Conservation (phyloP, 2,888 invertebrate species). For the Polia nebulosa region DNA sequence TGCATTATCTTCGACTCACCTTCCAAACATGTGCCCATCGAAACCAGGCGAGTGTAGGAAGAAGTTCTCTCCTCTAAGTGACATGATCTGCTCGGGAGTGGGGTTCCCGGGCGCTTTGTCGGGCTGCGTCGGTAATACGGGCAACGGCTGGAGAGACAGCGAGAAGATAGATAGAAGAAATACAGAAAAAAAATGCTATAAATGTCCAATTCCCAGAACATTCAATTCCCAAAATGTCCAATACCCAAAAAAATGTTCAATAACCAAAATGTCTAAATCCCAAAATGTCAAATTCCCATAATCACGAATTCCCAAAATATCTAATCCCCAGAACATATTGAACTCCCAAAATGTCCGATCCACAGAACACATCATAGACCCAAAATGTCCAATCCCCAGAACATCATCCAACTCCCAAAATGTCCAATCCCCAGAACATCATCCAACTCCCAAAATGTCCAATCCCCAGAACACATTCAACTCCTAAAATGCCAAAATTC, state of each 20-base stretch:
- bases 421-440: not conserved
- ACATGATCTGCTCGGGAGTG: slow-evolving; percentile 81
- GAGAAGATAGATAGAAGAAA: not conserved
- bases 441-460: not conserved
- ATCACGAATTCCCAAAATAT: too few relatives aligned
- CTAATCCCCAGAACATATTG: too few relatives aligned
- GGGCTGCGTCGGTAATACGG: slow-evolving; percentile 78
- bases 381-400: too few relatives aligned
- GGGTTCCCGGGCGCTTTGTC: slow-evolving; percentile 75
- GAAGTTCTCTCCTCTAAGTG: slow-evolving; percentile 83
- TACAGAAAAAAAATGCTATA: not conserved
- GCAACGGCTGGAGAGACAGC: slow-evolving; percentile 73
- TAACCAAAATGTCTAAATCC: too few relatives aligned
- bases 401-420: too few relatives aligned
- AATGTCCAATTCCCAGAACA: not conserved
- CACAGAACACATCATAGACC: too few relatives aligned
- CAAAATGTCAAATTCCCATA: too few relatives aligned
- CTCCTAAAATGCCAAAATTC: too few relatives aligned
- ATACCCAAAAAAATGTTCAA: too few relatives aligned
- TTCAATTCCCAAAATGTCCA: too few relatives aligned
- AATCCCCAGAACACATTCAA: not conserved
- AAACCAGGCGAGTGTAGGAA: slow-evolving; percentile 81
- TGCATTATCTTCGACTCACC: slow-evolving; percentile 71
- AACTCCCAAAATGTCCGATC: too few relatives aligned
- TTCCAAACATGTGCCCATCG: slow-evolving; percentile 82